Conservation (phyloP, 1,140 invertebrate species). For the Lamellibrachia luymesi region DNA sequence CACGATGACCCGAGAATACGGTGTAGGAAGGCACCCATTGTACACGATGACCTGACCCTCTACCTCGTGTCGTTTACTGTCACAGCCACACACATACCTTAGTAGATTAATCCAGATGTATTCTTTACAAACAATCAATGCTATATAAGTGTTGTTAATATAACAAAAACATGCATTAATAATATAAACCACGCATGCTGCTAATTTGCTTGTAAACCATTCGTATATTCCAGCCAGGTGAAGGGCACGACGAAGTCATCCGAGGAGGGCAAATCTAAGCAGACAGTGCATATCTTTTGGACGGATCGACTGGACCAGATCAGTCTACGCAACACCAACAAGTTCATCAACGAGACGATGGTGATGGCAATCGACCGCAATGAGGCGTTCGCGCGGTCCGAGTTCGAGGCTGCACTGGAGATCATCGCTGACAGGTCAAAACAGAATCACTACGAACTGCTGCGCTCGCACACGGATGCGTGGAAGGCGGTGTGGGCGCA, state of each 20-base stretch:
- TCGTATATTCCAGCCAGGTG: neutral
- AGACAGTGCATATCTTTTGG: constrained; percentile 21
- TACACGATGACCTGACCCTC: too few relatives aligned
- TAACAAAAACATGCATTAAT: neutral
- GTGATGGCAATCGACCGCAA: constrained; percentile 27
- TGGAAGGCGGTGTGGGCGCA: constrained; percentile 24
- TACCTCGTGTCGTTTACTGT: too few relatives aligned
- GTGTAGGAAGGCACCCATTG: too few relatives aligned
- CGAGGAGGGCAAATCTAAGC: constrained; percentile 14
- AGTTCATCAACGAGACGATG: constrained; percentile 19
- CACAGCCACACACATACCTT: too few relatives aligned
- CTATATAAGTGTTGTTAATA: neutral
- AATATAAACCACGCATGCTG: too few relatives aligned
- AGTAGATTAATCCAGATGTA: too few relatives aligned
- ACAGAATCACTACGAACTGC: constrained; percentile 13
- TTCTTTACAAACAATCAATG: too few relatives aligned
- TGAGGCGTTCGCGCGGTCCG: constrained; percentile 24
- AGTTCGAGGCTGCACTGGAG: constrained; percentile 22
- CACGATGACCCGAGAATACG: too few relatives aligned
- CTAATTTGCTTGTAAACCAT: neutral
- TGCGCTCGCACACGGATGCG: constrained; percentile 1
- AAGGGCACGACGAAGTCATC: constrained; percentile 17
- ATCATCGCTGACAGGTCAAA: neutral
- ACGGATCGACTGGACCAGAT: constrained; percentile 21
- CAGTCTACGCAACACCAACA: constrained; percentile 12